phyloP scores from a whole-genome alignment of 2,113 vertebrate genomes.

The Meles meles region DNA sequence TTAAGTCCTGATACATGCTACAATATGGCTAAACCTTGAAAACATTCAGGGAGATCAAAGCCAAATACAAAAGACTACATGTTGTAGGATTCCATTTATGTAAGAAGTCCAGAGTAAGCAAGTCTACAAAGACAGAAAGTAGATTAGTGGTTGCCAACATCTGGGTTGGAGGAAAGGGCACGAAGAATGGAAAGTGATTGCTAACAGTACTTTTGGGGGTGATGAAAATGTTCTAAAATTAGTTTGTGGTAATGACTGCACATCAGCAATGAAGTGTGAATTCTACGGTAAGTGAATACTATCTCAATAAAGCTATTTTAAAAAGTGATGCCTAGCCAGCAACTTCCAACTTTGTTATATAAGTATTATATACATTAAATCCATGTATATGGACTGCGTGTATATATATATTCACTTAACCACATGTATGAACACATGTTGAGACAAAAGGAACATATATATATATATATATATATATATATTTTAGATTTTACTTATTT shows the following conservation, averaged over 20 bases:
- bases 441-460: neutral
- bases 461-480: no score
- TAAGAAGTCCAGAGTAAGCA: neutral
- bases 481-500: no score
- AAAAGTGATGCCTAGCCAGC: neutral
- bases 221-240: slow-evolving; percentile 21
- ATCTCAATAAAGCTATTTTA: neutral
- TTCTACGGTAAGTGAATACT: neutral
- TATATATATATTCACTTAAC: neutral
- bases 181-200: neutral
- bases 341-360: neutral
- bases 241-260: neutral
- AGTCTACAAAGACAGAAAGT: neutral
- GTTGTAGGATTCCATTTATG: neutral
- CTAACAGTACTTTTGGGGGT: neutral
- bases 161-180: neutral
- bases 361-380: neutral
- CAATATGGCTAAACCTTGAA: neutral
- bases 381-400: neutral
- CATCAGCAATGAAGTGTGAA: neutral
- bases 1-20: neutral
- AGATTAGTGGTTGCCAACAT: neutral
- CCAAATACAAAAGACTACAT: neutral
- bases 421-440: neutral
- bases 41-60: neutral